Evolutionary conservation across 2,113 vertebrate genomes (phyloP).

Genomic region (Albula goreensis): DNA sequence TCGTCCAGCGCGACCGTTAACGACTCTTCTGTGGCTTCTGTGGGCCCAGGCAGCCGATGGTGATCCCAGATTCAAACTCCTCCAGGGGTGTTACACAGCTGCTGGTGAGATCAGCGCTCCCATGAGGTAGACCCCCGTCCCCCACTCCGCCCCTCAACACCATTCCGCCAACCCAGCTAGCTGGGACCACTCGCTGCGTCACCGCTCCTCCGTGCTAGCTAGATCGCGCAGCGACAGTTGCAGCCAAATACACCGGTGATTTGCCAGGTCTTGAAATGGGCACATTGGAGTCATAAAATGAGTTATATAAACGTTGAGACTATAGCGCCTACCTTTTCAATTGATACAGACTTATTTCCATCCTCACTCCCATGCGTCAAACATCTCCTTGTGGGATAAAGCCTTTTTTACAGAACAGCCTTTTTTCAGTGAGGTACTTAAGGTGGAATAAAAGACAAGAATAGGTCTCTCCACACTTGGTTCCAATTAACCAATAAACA

Average conservation of each 20-base stretch:
- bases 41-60: conserved; percentile 40
- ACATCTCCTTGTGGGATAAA: no score
- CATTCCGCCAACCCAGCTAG: conserved; percentile 20
- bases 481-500: not conserved
- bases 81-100: conserved; percentile 63
- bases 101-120: conserved; percentile 64
- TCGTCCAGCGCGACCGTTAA: conserved; percentile 54
- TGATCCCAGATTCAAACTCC: conserved; percentile 38
- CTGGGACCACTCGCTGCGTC: conserved; percentile 32
- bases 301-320: not conserved
- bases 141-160: not conserved
- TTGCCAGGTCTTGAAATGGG: not conserved
- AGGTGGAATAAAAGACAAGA: no score
- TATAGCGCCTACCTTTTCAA: no score
- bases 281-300: not conserved
- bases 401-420: no score
- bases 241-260: not conserved
- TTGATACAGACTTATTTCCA: no score
- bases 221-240: not conserved
- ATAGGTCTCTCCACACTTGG: not conserved
- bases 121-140: conserved; percentile 28
- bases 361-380: no score
- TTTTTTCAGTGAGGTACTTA: no score
- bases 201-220: not conserved
- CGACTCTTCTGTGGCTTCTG: conserved; percentile 46